Base-by-base conservation (phyloP, 1,140 invertebrate species). In the Sinonovacula constricta region DNA sequence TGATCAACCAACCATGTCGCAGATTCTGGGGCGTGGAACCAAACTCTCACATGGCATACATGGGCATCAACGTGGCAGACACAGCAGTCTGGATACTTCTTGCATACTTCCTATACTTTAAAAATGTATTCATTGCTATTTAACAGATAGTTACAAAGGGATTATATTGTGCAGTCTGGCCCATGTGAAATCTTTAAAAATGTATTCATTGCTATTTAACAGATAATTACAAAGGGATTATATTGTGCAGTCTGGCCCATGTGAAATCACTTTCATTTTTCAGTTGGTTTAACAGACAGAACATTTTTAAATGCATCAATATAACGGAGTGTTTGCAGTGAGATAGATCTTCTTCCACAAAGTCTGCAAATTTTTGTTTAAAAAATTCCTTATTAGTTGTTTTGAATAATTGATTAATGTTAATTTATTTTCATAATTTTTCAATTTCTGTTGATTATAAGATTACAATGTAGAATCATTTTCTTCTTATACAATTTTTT, bases 31-130 rank as follows among this genome's bases (percentile, higher is more conserved):
- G 56, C 14, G 33, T 67, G 7, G 30, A 54, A n/a, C 72, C 84
- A 7, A 49, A 86, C 2, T 96, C 93, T 0, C 96, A 98, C 86
- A 92, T 93, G 4, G 91, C 94, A 78, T 91, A 93, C 36, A 92
- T 97, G n/a, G 88, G 94, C 0, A 95, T 97, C 91, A 93, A 94
- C 53, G 88, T 96, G 0, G 97, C 96, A 95, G 95, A 95, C 10
- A 94, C 94, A 0, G 90, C 92, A 0, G 88, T 97, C 22, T 98
- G 97, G 97, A 92, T 95, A 0, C 87, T 95, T 26, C 94, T 96
- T 34, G 93, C 95, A 0, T 93, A 94, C 54, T 93, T 93, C 86
- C 89, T 97, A 81, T 94, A 95, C 87, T 91, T 92, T 54, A 94
- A 94, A 71, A 93, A 94, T 85, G 92, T 94, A 69, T 96, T 95